Evolutionary conservation across 2,113 vertebrate genomes (phyloP).

Genomic region (Papio anubis): DNA sequence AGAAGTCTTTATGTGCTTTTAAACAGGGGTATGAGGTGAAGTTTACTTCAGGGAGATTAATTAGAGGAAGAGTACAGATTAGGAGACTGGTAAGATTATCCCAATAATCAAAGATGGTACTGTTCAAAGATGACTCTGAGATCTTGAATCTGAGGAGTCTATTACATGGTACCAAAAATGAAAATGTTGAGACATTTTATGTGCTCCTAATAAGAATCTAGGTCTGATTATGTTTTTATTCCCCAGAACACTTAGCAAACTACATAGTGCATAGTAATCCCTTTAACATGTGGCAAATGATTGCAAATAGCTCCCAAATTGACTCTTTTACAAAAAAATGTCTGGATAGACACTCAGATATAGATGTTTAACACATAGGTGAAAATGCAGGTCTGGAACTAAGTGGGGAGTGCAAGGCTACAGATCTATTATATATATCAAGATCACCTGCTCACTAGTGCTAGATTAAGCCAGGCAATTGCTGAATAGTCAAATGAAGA

Average conservation of each 20-base stretch:
- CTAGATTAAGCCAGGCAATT: background rate
- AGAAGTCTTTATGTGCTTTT: background rate
- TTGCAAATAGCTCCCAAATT: background rate
- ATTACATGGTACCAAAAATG: background rate
- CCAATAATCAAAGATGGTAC: background rate
- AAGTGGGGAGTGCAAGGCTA: background rate
- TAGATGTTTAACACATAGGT: background rate
- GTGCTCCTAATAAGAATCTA: background rate
- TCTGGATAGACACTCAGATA: background rate
- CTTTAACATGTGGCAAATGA: background rate
- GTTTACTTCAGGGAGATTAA: background rate
- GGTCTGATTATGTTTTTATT: conserved; percentile 28
- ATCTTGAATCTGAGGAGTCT: background rate
- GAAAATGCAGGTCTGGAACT: background rate
- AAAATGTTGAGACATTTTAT: conserved; percentile 3
- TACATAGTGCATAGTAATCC: background rate
- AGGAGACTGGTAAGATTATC: background rate
- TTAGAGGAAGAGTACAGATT: background rate
- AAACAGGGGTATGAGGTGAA: background rate
- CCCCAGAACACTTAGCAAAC: background rate
- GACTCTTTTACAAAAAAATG: background rate
- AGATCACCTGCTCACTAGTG: background rate
- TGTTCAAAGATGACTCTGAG: background rate
- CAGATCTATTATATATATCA: background rate
- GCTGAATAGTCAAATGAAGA: background rate